phyloP scores from a whole-genome alignment of 2,888 invertebrate genomes.

The Leucophenga maculata region DNA sequence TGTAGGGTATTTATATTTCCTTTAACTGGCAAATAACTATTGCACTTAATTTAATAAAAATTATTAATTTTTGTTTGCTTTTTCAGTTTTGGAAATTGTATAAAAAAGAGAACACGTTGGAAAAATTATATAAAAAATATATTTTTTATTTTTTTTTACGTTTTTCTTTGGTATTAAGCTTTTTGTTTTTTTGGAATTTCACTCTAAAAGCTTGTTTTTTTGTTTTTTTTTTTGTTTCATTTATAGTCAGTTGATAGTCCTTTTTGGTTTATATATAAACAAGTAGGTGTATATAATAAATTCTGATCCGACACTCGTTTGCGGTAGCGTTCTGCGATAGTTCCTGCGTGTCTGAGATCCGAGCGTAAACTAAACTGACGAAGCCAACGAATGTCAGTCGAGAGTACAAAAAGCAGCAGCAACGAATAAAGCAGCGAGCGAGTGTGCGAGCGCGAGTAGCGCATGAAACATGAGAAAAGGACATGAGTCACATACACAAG shows the following conservation, averaged over 20 bases:
- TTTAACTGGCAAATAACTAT: not conserved
- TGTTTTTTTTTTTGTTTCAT: constrained; percentile 27
- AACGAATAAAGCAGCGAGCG: not conserved
- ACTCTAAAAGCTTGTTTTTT: not conserved
- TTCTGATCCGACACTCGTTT: constrained; percentile 10
- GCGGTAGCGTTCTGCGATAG: not conserved
- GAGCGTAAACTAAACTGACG: constrained; percentile 63
- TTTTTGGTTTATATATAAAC: not conserved
- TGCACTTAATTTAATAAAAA: no score
- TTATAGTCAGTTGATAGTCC: constrained; percentile 9
- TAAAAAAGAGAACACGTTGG: not conserved
- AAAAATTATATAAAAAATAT: constrained; percentile 9
- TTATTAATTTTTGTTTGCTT: not conserved
- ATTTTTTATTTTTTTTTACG: constrained; percentile 33
- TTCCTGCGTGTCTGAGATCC: constrained; percentile 64
- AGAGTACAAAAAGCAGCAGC: not conserved
- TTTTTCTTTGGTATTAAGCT: constrained; percentile 35
- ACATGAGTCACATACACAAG: not conserved
- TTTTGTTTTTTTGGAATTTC: constrained; percentile 36
- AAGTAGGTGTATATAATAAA: not conserved
- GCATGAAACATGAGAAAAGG: not conserved
- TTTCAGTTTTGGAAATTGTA: no score
- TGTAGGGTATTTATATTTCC: not conserved
- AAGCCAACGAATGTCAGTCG: constrained; percentile 8
- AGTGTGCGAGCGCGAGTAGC: not conserved